These are phyloP conservation scores for Zaprionus bogoriensis DNA, from an alignment of 2,888 invertebrate species.

Conservation along the genomic window DNA sequence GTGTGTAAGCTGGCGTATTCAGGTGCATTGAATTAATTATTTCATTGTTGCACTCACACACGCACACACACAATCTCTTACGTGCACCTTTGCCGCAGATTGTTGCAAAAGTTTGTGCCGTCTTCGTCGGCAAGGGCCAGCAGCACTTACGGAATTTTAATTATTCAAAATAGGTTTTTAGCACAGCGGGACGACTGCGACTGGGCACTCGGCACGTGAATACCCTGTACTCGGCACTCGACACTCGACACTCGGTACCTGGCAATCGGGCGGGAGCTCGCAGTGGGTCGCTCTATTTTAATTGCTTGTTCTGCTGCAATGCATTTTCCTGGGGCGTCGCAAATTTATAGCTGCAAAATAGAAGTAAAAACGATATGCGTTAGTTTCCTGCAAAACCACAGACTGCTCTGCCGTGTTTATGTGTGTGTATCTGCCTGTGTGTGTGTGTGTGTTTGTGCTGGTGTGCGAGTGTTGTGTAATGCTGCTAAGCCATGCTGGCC, in stretches of 20 bases:
- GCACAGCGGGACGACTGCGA: constrained; percentile 41
- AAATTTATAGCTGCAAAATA: constrained; percentile 73
- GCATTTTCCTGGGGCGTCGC: constrained; percentile 70
- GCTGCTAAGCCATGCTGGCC: constrained; percentile 70
- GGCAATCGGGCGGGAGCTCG: neutral
- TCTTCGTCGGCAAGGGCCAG: constrained; percentile 32
- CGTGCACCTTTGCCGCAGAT: constrained; percentile 30
- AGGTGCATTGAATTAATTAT: constrained; percentile 80
- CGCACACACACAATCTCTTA: neutral
- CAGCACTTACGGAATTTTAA: constrained; percentile 71
- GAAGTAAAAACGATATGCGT: constrained; percentile 67
- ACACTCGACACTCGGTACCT: constrained; percentile 3
- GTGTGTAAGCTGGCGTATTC: constrained; percentile 56
- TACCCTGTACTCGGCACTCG: neutral
- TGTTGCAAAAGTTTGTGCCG: constrained; percentile 28
- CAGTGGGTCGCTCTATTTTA: constrained; percentile 46
- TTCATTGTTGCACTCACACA: constrained; percentile 58
- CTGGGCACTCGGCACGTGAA: constrained; percentile 11
- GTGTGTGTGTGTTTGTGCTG: constrained; percentile 29
- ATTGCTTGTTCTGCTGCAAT: constrained; percentile 75
- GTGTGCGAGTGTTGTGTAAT: constrained; percentile 68
- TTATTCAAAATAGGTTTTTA: constrained; percentile 76
- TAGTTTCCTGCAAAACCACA: constrained; percentile 68
- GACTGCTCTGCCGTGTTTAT: constrained; percentile 15
- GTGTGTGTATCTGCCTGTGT: constrained; percentile 8